Conservation (phyloP, 2,797 vertebrate genomes). For the Salmo trutta region DNA sequence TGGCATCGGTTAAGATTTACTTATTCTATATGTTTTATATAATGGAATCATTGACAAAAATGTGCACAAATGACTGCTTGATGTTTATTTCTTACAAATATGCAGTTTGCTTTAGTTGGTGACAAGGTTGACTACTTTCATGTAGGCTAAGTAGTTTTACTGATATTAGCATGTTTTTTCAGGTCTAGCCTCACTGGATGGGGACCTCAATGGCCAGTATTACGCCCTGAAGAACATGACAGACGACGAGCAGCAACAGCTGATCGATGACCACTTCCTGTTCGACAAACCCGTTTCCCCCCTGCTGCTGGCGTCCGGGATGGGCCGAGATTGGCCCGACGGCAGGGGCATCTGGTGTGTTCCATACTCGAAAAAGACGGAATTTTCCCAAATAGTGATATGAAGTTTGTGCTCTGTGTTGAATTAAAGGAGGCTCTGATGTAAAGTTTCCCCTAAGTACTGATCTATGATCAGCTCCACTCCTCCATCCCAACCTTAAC, state of each 20-base stretch:
- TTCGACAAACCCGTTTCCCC: slow-evolving; percentile 90
- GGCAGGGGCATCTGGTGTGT: slow-evolving; percentile 86
- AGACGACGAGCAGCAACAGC: slow-evolving; percentile 87
- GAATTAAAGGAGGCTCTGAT: too few relatives aligned
- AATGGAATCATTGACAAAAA: background rate
- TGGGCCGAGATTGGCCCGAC: slow-evolving; percentile 88
- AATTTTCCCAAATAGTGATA: too few relatives aligned
- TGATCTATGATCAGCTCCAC: background rate
- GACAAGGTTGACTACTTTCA: background rate
- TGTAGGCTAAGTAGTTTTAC: background rate
- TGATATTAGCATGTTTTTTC: background rate
- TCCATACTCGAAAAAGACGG: too few relatives aligned
- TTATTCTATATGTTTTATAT: background rate
- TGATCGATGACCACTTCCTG: slow-evolving; percentile 89
- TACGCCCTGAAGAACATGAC: slow-evolving; percentile 87
- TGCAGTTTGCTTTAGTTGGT: background rate
- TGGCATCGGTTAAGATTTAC: background rate
- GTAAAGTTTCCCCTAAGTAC: background rate
- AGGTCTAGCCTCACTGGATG: slow-evolving; percentile 82
- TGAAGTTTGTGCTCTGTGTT: too few relatives aligned
- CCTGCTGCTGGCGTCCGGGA: slow-evolving; percentile 85
- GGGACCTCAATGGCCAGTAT: slow-evolving; percentile 86
- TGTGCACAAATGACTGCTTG: too few relatives aligned
- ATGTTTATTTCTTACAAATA: background rate
- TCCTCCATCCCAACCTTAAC: background rate